Evolutionary conservation across 2,113 vertebrate species (phyloP).

Genomic region (Turnix velox): DNA sequence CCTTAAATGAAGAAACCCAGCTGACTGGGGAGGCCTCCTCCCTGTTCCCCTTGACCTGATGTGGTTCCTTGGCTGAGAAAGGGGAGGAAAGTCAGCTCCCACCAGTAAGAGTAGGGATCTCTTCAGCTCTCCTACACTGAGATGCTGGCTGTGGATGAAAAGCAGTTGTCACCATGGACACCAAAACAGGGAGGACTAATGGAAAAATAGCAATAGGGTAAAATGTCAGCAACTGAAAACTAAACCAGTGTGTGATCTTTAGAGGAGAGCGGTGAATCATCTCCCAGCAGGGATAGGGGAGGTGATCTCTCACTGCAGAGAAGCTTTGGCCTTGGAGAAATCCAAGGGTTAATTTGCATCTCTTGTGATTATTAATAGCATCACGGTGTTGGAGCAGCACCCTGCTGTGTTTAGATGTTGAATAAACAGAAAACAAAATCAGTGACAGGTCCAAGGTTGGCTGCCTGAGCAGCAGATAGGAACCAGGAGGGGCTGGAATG

Average conservation of each 20-base stretch:
- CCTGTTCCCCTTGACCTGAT: not conserved
- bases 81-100: not conserved
- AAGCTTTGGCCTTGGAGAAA: not conserved
- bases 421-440: not conserved
- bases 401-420: not conserved
- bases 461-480: not conserved
- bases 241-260: not conserved
- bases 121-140: not conserved
- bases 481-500: not conserved
- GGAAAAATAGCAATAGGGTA: not conserved
- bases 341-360: not conserved
- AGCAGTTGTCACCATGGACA: not conserved
- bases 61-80: not conserved
- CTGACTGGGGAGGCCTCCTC: not conserved
- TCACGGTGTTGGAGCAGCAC: not conserved
- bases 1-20: not conserved
- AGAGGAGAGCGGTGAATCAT: not conserved
- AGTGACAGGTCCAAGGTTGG: rapidly evolving
- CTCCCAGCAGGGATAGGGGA: not conserved
- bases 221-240: not conserved
- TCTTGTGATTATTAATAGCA: not conserved
- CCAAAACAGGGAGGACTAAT: not conserved
- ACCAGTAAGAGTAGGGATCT: not conserved
- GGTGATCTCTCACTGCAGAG: not conserved
- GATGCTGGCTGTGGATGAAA: not conserved